phyloP scores from a whole-genome alignment of 2,888 invertebrate genomes.

The Polymixis lichenea region DNA sequence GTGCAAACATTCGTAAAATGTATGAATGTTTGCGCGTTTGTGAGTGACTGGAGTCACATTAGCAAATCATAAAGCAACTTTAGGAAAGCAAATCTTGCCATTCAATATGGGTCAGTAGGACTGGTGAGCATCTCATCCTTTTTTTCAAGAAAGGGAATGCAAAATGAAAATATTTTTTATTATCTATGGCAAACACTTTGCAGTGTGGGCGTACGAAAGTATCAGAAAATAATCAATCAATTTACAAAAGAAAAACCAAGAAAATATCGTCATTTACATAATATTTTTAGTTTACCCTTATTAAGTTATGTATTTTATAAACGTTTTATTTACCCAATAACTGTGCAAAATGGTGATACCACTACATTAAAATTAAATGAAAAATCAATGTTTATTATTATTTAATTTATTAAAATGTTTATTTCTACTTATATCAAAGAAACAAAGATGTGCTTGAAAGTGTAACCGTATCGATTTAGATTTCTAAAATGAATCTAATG shows the following conservation, averaged over 20 bases:
- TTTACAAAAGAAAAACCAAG: slow-evolving; percentile 58
- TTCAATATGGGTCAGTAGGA: neutral
- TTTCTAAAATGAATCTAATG: slow-evolving; percentile 95
- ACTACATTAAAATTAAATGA: slow-evolving; percentile 41
- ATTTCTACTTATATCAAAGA: slow-evolving; percentile 43
- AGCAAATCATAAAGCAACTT: too few species aligned
- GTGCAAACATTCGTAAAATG: too few species aligned
- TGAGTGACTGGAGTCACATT: too few species aligned
- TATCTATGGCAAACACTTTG: slow-evolving; percentile 63
- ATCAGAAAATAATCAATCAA: slow-evolving; percentile 65
- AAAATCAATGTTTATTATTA: slow-evolving; percentile 65
- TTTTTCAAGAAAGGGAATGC: neutral
- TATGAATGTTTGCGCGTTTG: too few species aligned
- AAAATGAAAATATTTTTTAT: slow-evolving; percentile 7
- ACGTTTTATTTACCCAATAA: slow-evolving; percentile 17
- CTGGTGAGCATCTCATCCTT: slow-evolving; percentile 18
- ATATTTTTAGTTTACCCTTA: slow-evolving; percentile 38
- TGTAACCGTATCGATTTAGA: slow-evolving; percentile 44
- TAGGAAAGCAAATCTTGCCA: too few species aligned
- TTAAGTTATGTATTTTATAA: slow-evolving; percentile 43
- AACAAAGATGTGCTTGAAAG: slow-evolving; percentile 55
- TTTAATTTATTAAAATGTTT: slow-evolving; percentile 61
- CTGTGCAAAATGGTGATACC: slow-evolving; percentile 52
- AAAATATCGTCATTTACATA: slow-evolving; percentile 43
- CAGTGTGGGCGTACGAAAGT: slow-evolving; percentile 68